phyloP scores from a whole-genome alignment of 2,797 vertebrate genomes.

The Sylvia borin region DNA sequence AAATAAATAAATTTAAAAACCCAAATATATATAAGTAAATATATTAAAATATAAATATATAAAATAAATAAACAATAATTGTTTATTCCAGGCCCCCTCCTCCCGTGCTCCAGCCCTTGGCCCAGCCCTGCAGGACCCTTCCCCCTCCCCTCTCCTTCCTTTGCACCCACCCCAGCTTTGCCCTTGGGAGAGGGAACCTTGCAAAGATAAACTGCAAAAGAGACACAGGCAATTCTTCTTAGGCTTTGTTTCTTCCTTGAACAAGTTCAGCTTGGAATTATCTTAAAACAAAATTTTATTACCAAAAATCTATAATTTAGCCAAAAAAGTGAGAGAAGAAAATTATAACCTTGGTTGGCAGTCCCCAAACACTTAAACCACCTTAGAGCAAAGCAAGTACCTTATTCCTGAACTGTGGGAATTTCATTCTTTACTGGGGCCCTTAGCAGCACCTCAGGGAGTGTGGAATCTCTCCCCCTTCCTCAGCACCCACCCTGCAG shows the following conservation, averaged over 20 bases:
- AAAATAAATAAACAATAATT: no score
- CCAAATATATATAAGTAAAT: no score
- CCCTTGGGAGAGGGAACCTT: background rate
- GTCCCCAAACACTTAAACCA: background rate
- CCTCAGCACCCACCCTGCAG: background rate
- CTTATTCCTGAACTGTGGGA: background rate
- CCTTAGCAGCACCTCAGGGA: background rate
- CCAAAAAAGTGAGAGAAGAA: background rate
- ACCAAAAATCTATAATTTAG: background rate
- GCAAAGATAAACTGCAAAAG: background rate
- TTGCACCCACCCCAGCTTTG: background rate
- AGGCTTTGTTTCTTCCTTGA: background rate
- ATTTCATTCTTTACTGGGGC: background rate
- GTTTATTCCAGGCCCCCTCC: accelerated
- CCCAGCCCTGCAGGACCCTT: background rate
- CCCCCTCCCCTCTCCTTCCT: background rate
- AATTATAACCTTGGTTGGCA: background rate
- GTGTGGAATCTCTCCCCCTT: background rate
- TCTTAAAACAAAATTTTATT: background rate
- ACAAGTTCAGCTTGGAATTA: background rate
- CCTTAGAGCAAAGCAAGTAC: background rate
- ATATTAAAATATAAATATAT: no score
- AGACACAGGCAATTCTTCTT: background rate
- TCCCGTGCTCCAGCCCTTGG: background rate
- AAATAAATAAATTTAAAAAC: no score